Conservation (phyloP, 2,888 invertebrate genomes). For the Noctua pronuba region DNA sequence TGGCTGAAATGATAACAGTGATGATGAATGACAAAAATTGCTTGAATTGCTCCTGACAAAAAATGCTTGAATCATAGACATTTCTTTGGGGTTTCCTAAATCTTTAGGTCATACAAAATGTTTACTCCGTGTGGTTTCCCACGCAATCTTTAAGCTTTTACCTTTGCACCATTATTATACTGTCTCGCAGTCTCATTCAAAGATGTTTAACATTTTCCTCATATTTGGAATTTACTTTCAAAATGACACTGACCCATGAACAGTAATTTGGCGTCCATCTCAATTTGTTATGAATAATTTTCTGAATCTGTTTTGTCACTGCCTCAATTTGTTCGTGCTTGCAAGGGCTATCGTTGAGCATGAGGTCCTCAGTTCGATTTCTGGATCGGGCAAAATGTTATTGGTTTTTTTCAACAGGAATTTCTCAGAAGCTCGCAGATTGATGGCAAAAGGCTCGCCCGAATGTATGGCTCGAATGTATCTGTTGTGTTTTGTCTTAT, state of each 20-base stretch:
- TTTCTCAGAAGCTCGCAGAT: neutral
- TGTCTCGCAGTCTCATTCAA: neutral
- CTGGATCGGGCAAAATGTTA: neutral
- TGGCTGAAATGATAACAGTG: neutral
- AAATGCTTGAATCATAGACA: neutral
- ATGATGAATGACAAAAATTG: neutral
- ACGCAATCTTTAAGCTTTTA: neutral
- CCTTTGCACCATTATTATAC: neutral
- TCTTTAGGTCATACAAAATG: neutral
- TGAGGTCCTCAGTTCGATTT: neutral
- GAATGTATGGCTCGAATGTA: no score
- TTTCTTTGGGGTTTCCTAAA: neutral
- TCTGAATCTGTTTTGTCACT: neutral
- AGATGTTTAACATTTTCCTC: neutral
- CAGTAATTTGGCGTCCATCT: neutral
- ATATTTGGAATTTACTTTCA: constrained; percentile 1
- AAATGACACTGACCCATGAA: neutral
- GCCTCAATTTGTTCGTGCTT: neutral
- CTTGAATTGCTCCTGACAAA: neutral
- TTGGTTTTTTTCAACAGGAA: neutral
- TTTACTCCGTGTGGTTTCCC: neutral
- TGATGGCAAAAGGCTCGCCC: neutral
- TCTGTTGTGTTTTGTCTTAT: no score
- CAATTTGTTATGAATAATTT: neutral
- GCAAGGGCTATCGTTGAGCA: neutral